These are phyloP conservation scores for Ischnura elegans DNA, from an alignment of 2,888 invertebrate genomes.

Conservation along the genomic window DNA sequence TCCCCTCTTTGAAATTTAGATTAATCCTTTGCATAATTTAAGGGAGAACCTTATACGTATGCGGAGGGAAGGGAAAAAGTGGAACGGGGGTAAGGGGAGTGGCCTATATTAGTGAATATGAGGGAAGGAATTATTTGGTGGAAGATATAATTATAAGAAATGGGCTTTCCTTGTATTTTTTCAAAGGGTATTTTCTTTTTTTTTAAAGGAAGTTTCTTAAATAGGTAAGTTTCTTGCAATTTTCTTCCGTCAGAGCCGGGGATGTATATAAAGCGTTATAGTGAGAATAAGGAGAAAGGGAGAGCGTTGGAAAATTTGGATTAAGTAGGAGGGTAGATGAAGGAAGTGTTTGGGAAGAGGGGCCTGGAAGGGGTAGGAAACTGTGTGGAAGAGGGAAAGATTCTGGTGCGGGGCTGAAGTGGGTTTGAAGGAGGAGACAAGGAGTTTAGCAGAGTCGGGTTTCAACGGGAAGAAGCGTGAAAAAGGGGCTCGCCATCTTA, in stretches of 20 bases:
- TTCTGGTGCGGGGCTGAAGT: too few relatives aligned
- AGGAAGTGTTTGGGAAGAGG: background rate
- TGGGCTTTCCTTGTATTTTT: constrained; percentile 40
- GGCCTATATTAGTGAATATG: background rate
- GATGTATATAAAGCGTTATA: too few relatives aligned
- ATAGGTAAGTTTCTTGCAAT: constrained; percentile 48
- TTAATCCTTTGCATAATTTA: constrained; percentile 8
- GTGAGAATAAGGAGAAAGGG: background rate
- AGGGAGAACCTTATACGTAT: background rate
- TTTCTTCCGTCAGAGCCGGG: background rate
- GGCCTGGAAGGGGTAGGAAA: background rate
- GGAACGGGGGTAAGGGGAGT: background rate
- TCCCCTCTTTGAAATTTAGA: constrained; percentile 13
- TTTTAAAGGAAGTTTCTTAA: too few relatives aligned
- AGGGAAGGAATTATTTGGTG: background rate
- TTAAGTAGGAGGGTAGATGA: background rate
- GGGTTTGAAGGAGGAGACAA: background rate
- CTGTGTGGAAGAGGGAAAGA: background rate
- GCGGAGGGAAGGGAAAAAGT: background rate
- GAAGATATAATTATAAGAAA: constrained; percentile 46
- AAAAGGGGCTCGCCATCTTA: constrained; percentile 53
- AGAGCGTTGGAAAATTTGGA: background rate
- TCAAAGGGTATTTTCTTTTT: too few relatives aligned
- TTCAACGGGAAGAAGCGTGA: constrained; percentile 5
- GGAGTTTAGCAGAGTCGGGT: background rate